A percentile compares a stretch with the other conserved stretches of the same genome.
Evolutionary conservation across 2,113 vertebrate species (phyloP).

Genomic region (Butorides virescens): DNA sequence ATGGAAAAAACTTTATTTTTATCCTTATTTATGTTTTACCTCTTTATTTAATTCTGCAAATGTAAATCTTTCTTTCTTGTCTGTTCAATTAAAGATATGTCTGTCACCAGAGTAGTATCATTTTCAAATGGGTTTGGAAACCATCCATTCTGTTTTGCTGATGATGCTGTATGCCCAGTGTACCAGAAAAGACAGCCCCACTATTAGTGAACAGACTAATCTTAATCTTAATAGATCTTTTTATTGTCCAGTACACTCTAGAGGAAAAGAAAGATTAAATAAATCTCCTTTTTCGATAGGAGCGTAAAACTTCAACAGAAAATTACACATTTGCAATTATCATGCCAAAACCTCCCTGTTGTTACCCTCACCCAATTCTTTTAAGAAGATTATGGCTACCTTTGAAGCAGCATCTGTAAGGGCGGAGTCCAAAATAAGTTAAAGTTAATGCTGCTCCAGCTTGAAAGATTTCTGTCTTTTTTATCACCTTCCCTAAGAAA

Average conservation of each 20-base stretch:
- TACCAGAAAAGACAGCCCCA: slow-evolving; percentile 50
- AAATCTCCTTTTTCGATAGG: slow-evolving; percentile 5
- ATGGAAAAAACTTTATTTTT: background rate
- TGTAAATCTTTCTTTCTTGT: slow-evolving; percentile 5
- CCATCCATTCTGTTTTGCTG: slow-evolving; percentile 40
- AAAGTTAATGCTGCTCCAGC: background rate
- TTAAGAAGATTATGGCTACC: slow-evolving; percentile 4
- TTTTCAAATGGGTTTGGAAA: slow-evolving; percentile 59
- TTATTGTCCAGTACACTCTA: slow-evolving; percentile 51
- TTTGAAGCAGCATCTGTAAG: slow-evolving; percentile 44
- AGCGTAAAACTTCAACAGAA: background rate
- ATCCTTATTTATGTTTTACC: background rate
- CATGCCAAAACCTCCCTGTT: slow-evolving; percentile 24
- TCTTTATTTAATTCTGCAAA: slow-evolving; percentile 5
- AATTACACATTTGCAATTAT: slow-evolving; percentile 43
- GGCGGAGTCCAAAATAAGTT: background rate
- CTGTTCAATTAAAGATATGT: slow-evolving; percentile 11
- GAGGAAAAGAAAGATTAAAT: slow-evolving; percentile 40
- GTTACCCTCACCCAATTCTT: background rate
- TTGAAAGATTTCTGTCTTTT: slow-evolving; percentile 48
- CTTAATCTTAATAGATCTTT: slow-evolving; percentile 68
- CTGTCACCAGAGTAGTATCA: background rate
- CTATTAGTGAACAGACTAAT: slow-evolving; percentile 53
- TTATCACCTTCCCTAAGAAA: slow-evolving; percentile 40
- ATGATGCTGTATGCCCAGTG: background rate